Evolutionary conservation across 2,888 invertebrate genomes (phyloP), one percentile per base, ranked within the genome.

Genomic region (Synergus japonicus): DNA sequence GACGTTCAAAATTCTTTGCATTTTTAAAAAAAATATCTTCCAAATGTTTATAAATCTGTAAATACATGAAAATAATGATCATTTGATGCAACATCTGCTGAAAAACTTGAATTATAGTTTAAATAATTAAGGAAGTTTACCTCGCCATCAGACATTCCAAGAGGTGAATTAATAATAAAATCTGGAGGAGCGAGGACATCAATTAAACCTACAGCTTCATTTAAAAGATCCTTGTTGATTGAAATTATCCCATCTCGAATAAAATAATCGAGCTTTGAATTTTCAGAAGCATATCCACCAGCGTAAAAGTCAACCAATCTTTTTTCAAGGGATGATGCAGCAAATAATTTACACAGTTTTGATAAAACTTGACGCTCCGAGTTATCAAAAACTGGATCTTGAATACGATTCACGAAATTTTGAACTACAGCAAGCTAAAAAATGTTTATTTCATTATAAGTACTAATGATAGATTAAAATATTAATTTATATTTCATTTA

Each of bases 31-130:
- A 93, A 22, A 94, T 93, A 73, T 94, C 92, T 89, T 96, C 94
- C 64, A 97, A 93, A 90, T 96, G 95, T 88, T 96, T 94, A 92
- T 97, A 97, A 0, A 95, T 94, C 96, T 96, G 41, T 46, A 9
- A 0, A 58, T 18, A 9, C 8, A 54, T 8, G n/a, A 9, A 9
- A 18, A 2, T n/a, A 37, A 37, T 37, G 2, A 37, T 37, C 37
- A 4, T 37, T 37, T 37, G 37, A 37, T 37, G 37, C 37, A 37
- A 37, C 2, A 37, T 37, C 37, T 37, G 37, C 37, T 1, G 37
- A 1, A 37, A 37, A 37, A 37, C 1, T 37, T 37, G 37, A 2
- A 37, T 37, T 37, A 37, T 37, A 37, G 37, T 37, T 37, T 37
- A 37, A 37, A 37, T 37, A 37, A 37, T 37, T 37, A 37, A 37